A percentile compares a stretch with the other conserved stretches of the same genome.
phyloP scores from a whole-genome alignment of 2,113 vertebrate genomes.

The Redunca redunca region DNA sequence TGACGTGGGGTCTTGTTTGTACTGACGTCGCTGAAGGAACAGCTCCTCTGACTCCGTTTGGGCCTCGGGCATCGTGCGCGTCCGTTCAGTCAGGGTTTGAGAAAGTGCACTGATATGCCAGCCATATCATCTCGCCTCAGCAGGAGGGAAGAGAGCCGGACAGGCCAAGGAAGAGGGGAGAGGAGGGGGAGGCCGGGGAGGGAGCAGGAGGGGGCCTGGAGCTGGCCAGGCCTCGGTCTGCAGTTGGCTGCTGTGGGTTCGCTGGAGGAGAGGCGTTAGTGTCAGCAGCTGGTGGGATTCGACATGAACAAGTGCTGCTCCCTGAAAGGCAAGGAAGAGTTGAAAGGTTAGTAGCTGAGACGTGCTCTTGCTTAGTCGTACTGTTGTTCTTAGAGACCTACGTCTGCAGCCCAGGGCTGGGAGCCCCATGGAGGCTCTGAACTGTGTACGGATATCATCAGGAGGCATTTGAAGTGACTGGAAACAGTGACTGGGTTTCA shows the following conservation, averaged over 20 bases:
- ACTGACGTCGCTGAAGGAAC: not conserved
- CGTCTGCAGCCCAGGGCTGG: not conserved
- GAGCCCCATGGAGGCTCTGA: not conserved
- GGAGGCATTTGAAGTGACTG: not conserved
- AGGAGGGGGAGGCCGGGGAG: rapidly evolving
- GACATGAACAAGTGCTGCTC: not conserved
- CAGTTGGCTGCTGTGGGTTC: not conserved
- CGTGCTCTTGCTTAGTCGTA: not conserved
- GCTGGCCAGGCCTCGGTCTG: not conserved
- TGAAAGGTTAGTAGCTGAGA: not conserved
- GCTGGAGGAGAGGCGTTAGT: not conserved
- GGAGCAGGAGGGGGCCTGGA: not conserved
- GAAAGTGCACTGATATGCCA: not conserved
- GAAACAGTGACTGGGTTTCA: not conserved
- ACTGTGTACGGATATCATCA: not conserved
- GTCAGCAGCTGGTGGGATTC: not conserved
- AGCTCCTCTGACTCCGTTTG: not conserved
- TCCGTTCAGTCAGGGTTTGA: not conserved
- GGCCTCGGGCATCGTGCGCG: rapidly evolving
- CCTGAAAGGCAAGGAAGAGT: not conserved
- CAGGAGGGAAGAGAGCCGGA: not conserved
- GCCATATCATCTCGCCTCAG: not conserved
- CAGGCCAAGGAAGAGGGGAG: not conserved
- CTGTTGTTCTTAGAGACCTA: not conserved
- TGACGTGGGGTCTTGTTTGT: not conserved